Evolutionary conservation across 2,888 invertebrate genomes (phyloP), one percentile per base, ranked within the genome.

Genomic region (Cyrtodaria siliqua): DNA sequence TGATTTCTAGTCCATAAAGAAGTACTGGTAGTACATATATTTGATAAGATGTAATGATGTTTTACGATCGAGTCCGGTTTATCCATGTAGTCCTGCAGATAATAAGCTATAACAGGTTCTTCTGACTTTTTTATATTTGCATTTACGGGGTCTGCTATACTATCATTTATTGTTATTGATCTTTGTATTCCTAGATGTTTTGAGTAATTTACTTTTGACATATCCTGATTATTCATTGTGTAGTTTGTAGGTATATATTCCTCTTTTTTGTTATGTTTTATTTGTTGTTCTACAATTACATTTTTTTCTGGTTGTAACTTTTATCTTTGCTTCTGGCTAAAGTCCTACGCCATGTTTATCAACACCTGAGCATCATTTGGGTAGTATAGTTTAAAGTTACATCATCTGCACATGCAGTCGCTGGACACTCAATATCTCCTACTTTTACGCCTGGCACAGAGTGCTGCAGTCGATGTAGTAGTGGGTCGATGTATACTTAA

Each of bases 371-470:
- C 52, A 14, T 63, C 53, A 16, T 9, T 14, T 53, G 9, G 14
- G 33, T 27, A 1, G n/a, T n/a, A n/a, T 26, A 14, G 29, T 42
- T 63, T 0, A 52, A 2, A 12, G 70, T 40, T 14, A 62, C 62
- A 49, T 70, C 61, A 29, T 69, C 61, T 16, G 61, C 69, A 40
- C 69, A 69, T 27, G 61, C 61, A 14, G 53, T 33, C 14, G 61
- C 42, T 23, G 47, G 33, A 53, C 69, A 69, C 9, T n/a, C 20
- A 20, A 61, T 60, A 16, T 69, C 33, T n/a, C 42, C 61, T 2
- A 69, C 55, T 33, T 33, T 33, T 12, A 47, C 24, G 23, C 40
- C 40, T 12, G 16, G 2, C 3, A 6, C n/a, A 20, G 38, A 20
- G 14, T 33, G 8, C 18, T 8, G 2, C 2, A 40, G 12, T 47